Percentiles rank a stretch among this genome's conserved stretches.
Conservation (phyloP, 2,888 invertebrate species). For the Cephus sareptanus region DNA sequence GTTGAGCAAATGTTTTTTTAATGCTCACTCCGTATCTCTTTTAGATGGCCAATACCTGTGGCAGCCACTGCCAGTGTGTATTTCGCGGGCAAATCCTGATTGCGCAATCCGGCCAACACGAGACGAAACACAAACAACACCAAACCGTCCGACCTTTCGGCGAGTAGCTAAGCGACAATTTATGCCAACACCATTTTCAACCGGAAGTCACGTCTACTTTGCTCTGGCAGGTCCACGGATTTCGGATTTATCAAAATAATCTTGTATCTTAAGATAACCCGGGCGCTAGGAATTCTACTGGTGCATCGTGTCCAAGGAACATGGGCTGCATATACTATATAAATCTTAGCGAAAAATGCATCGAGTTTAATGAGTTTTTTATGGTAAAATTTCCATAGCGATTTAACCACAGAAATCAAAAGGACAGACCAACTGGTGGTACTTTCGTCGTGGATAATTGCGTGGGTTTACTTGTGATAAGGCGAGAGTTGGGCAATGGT, state of each 20-base stretch:
- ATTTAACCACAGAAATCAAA: not conserved
- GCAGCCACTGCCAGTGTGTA: not conserved
- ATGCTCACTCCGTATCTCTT: not conserved
- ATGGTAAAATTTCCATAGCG: no score
- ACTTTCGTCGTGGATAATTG: rapidly evolving
- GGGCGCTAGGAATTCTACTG: no score
- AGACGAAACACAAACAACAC: not conserved
- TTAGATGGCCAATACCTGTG: no score
- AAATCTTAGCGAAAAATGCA: not conserved
- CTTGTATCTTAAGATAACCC: not conserved
- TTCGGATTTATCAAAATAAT: not conserved
- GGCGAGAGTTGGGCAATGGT: not conserved
- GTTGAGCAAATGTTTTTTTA: not conserved
- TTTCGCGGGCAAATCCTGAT: not conserved
- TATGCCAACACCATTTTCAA: not conserved
- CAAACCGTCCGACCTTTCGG: not conserved
- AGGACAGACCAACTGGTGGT: not conserved
- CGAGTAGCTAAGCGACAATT: not conserved
- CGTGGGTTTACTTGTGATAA: no score
- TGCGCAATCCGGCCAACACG: not conserved
- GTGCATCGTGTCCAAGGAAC: no score
- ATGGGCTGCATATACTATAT: not conserved
- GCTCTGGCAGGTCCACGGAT: not conserved
- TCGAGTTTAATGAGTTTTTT: no score
- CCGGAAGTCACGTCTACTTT: not conserved